Evolutionary conservation across 2,113 vertebrate species (phyloP).

Genomic region (Megaptera novaeangliae): DNA sequence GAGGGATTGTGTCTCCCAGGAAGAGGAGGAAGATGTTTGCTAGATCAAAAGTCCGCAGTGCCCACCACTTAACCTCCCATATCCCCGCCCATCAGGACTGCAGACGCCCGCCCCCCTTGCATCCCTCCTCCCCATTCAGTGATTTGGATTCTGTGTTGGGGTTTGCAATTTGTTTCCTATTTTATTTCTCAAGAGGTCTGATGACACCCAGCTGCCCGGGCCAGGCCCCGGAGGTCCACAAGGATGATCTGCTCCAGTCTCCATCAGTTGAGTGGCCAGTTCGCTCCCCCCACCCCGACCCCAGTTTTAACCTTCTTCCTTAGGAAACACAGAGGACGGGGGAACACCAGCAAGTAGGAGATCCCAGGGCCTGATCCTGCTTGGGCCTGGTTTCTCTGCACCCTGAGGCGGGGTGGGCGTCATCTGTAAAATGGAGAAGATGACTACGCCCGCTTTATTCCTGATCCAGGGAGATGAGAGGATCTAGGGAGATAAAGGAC

Average conservation of each 20-base stretch:
- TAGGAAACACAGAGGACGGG: neutral
- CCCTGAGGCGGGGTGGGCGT: neutral
- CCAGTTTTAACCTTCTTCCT: neutral
- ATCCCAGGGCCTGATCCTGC: neutral
- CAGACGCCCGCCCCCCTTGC: neutral
- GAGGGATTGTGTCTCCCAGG: constrained; percentile 41
- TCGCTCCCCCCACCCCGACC: neutral
- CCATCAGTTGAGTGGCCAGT: neutral
- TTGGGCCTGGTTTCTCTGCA: neutral
- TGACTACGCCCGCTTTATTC: neutral
- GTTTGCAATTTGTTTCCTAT: neutral
- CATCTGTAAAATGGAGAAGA: neutral
- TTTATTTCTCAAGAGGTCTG: neutral
- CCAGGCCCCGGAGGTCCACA: too few relatives aligned
- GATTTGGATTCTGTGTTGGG: neutral
- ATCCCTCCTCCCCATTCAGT: neutral
- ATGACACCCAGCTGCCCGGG: neutral
- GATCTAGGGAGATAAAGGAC: neutral
- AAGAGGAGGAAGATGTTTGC: constrained; percentile 41
- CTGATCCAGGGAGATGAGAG: neutral
- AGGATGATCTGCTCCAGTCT: neutral
- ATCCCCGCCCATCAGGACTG: neutral
- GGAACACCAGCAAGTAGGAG: neutral
- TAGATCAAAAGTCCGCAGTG: constrained; percentile 62
- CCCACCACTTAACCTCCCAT: neutral